Evolutionary conservation across 1,140 invertebrate species (phyloP), one percentile per base, ranked within the genome.

Genomic region (Panonychus citri): DNA sequence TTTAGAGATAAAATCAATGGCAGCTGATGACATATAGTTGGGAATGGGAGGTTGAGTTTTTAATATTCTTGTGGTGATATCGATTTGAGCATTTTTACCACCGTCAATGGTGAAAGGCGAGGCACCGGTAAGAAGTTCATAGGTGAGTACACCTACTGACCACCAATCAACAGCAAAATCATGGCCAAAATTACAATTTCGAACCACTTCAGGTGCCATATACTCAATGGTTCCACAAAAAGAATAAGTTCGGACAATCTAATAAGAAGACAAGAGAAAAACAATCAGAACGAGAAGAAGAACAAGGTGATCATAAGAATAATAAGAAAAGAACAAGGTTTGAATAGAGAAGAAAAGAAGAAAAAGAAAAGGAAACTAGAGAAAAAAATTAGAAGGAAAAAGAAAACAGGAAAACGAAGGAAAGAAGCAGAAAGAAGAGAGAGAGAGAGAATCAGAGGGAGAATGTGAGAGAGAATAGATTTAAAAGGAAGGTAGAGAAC

Each of bases 181-280:
- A 69, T 93, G 87, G 30, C 87, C 87, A 54, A 78, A 76, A 43
- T 76, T 77, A 55, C 81, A 81, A 50, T 82, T 82, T 60, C 79
- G 73, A 30, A 93, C 87, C 85, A 63, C 85, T 76, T n/a, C 89
- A 89, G 88, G 88, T 3, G 87, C 85, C 87, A 90, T 91, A 66
- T 89, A 90, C 67, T 96, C 91, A 59, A 96, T 86, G 48, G 91
- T 97, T 24, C 93, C 93, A 70, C 93, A 97, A 72, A 95, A 97
- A 21, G 89, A 94, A 72, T 89, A 93, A 0, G 93, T 84, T 62
- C 88, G 75, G 64, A 79, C 78, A 62, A 81, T 76, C 67, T 78
- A 64, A 61, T 15, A 27, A n/a, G 12, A n/a, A 21, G 43, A 21
- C 8, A 46, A 46, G n/a, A 46, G 56, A 46, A 8, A 17, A 13